These are phyloP conservation scores for Cebus imitator DNA, from an alignment of 2,113 vertebrate genomes.

Conservation along the genomic window DNA sequence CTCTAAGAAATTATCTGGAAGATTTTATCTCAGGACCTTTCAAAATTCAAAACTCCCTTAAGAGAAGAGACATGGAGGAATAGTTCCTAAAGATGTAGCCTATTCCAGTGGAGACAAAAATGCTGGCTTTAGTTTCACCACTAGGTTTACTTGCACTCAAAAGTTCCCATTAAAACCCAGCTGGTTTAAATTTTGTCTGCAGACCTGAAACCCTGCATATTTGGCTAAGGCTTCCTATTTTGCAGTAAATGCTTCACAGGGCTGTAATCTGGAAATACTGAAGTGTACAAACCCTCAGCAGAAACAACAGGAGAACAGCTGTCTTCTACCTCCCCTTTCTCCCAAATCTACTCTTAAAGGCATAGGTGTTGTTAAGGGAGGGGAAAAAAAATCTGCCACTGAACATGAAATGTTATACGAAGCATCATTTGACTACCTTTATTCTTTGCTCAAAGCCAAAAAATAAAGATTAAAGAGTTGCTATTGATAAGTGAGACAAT, in stretches of 20 bases:
- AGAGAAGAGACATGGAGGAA: not conserved
- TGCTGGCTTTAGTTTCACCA: constrained; percentile 59
- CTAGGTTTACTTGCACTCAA: constrained; percentile 58
- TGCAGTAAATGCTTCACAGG: constrained; percentile 67
- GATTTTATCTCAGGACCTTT: constrained; percentile 38
- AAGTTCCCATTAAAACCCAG: constrained; percentile 73
- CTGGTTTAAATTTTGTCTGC: constrained; percentile 76
- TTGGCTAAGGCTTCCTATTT: constrained; percentile 67
- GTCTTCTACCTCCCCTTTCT: constrained; percentile 46
- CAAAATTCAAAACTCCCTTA: constrained; percentile 42
- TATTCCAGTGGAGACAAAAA: constrained; percentile 54
- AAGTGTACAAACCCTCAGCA: constrained; percentile 40
- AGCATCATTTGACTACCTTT: constrained; percentile 54
- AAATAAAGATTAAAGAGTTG: constrained; percentile 71
- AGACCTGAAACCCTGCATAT: constrained; percentile 68
- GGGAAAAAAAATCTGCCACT: not conserved
- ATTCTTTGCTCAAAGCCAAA: constrained; percentile 27
- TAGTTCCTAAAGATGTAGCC: constrained; percentile 26
- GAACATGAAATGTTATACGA: constrained; percentile 22
- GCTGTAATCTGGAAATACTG: constrained; percentile 66
- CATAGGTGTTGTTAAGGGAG: constrained; percentile 16
- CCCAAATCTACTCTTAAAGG: constrained; percentile 36
- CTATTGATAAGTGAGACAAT: constrained; percentile 63
- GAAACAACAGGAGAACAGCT: constrained; percentile 58
- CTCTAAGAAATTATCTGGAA: constrained; percentile 12